A percentile compares a stretch with the other conserved stretches of the same genome.
These are phyloP conservation scores for Mustela nigripes DNA, from an alignment of 2,113 vertebrate species.

Conservation along the genomic window DNA sequence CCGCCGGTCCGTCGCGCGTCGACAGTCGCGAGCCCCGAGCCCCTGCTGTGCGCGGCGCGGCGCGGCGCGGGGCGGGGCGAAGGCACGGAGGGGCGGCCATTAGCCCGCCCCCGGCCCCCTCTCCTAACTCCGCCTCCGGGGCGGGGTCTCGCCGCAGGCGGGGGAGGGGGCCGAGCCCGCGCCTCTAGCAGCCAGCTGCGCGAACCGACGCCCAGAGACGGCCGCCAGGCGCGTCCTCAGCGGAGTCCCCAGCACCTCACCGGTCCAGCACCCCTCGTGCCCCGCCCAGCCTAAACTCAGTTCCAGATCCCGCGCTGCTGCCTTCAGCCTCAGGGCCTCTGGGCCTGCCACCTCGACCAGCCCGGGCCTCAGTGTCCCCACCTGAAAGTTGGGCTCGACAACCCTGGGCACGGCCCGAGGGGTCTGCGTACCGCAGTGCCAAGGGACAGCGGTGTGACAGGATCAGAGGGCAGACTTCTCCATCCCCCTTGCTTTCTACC, in stretches of 20 bases:
- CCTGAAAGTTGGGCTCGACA: background rate
- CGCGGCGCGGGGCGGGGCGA: background rate
- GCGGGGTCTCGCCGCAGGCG: background rate
- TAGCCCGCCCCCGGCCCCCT: background rate
- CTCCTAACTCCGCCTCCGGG: conserved; percentile 30
- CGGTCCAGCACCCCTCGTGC: background rate
- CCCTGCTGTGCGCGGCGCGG: background rate
- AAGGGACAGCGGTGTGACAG: background rate
- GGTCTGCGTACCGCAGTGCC: background rate
- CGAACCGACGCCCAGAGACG: background rate
- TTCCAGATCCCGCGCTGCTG: background rate
- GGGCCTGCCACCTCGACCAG: background rate
- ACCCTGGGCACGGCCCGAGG: too few species aligned
- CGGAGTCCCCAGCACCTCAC: background rate
- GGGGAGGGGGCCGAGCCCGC: background rate
- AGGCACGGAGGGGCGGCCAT: background rate
- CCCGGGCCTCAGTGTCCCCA: background rate
- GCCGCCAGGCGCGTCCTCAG: accelerated
- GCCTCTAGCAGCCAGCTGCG: accelerated
- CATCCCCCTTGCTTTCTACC: accelerated
- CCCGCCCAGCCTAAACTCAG: background rate
- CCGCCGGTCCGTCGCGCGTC: background rate
- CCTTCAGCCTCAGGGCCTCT: background rate
- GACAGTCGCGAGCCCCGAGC: background rate
- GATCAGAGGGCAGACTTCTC: background rate